Base-by-base conservation (phyloP, 2,797 vertebrate genomes). In the Oreochromis mossambicus region DNA sequence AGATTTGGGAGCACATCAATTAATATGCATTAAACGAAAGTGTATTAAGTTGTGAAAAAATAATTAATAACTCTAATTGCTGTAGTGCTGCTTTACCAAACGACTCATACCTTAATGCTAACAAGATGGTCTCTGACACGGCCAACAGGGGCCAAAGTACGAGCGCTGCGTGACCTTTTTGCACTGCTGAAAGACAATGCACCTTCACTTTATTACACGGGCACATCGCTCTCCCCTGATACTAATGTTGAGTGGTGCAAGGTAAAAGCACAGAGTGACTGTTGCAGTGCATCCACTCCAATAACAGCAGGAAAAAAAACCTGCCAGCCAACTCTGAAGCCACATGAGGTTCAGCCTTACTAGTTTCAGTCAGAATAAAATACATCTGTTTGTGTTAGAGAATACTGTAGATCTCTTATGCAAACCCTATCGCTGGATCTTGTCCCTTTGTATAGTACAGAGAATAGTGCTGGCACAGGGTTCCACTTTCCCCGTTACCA, bases 21-120 rank as follows among this genome's bases (percentile, higher is more conserved):
- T 96, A 95, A 96, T 94, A 94, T 91, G 92, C 93, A 92, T 95
- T 95, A 93, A 94, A 95, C 93, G 91, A 94, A 95, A 92, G 91
- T 91, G 91, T 94, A 96, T 94, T 92, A 95, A 95, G 93, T 94
- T 92, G 85, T 95, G 90, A 85, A 81, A 90, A 93, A 94, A 95
- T 94, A 95, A 94, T 95, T 93, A 95, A 95, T 92, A 94, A 87
- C 83, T 90, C 86, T 94, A 92, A 95, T 93, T 92, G 92, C 91
- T 51, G 89, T 50, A 80, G 89, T 12, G 82, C 88, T 26, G 77
- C 91, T 76, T 73, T 51, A 84, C 87, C 84, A 58, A 46, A 70
- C 79, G 61, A 83, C 77, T 83, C 52, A 3, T 34, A 89, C 89
- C 88, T 87, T 76, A 68, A 85, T 8, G 82, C 80, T 79, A 93